Percentiles rank a stretch among this genome's conserved stretches.
Conservation (phyloP, 1,140 invertebrate species). For the Metopolophium dirhodum region DNA sequence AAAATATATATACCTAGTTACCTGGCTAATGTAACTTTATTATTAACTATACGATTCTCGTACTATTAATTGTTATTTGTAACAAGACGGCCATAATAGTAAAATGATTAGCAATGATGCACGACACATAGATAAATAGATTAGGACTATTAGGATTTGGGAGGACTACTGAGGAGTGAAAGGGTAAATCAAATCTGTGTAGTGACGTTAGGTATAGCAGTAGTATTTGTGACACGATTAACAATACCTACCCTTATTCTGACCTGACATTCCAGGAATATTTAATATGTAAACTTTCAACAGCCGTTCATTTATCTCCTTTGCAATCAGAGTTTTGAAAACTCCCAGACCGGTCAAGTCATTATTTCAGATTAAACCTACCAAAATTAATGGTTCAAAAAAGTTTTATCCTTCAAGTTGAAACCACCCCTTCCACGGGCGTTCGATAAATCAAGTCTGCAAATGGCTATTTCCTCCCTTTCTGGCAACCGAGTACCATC, state of each 20-base stretch:
- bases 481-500: background rate
- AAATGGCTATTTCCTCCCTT: slow-evolving; percentile 3
- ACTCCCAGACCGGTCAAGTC: slow-evolving; percentile 48
- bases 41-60: background rate
- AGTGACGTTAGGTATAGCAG: background rate
- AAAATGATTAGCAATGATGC: background rate
- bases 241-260: background rate
- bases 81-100: background rate
- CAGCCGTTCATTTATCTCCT: slow-evolving; percentile 42
- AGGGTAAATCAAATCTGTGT: background rate
- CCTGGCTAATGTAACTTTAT: no score
- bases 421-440: slow-evolving; percentile 1
- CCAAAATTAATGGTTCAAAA: slow-evolving; percentile 55
- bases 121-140: background rate
- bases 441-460: slow-evolving; percentile 46
- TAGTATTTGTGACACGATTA: slow-evolving; percentile 30
- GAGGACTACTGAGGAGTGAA: no score
- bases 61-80: background rate
- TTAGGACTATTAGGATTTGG: background rate
- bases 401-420: slow-evolving; percentile 38
- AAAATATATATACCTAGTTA: background rate
- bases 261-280: background rate
- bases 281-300: slow-evolving; percentile 57
- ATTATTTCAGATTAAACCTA: slow-evolving; percentile 44
- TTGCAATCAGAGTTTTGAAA: slow-evolving; percentile 54